A percentile compares a stretch with the other conserved stretches of the same genome.
phyloP scores from a whole-genome alignment of 37 sponge, comb jelly and placozoan genomes.

The Geodia barretti region DNA sequence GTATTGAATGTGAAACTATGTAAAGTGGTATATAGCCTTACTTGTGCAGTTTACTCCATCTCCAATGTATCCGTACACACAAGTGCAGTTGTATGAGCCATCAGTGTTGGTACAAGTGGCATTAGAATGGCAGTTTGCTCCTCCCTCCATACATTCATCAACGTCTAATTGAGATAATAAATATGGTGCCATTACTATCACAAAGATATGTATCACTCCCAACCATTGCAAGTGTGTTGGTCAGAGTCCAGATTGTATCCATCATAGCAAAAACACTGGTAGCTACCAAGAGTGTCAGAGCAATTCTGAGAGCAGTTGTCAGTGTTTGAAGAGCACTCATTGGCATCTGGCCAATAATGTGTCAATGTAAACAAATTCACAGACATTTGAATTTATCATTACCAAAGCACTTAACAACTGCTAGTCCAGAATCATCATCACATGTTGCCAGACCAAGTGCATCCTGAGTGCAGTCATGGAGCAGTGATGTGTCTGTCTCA shows the following conservation, averaged over 20 bases:
- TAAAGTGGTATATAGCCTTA: neutral
- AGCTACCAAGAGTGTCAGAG: conserved; percentile 22
- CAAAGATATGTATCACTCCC: neutral
- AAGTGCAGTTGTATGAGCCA: neutral
- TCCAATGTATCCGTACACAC: neutral
- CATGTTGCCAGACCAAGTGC: neutral
- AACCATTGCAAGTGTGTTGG: conserved; percentile 28
- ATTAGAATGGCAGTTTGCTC: neutral
- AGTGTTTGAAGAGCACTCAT: conserved; percentile 32
- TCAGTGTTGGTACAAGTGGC: neutral
- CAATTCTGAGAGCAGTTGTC: conserved; percentile 25
- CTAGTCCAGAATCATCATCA: neutral
- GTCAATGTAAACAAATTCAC: too few relatives aligned
- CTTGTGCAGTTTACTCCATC: neutral
- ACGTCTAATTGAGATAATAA: too few relatives aligned
- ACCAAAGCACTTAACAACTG: neutral
- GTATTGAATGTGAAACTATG: too few relatives aligned
- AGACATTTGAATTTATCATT: neutral
- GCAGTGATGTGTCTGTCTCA: neutral
- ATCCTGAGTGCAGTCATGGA: neutral
- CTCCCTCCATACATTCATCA: neutral
- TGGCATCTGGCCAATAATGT: conserved; percentile 4
- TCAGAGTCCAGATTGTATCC: conserved; percentile 9
- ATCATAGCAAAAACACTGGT: conserved; percentile 7
- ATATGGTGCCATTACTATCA: neutral